Conservation (phyloP, 2,113 vertebrate genomes). For the Takifugu flavidus region DNA sequence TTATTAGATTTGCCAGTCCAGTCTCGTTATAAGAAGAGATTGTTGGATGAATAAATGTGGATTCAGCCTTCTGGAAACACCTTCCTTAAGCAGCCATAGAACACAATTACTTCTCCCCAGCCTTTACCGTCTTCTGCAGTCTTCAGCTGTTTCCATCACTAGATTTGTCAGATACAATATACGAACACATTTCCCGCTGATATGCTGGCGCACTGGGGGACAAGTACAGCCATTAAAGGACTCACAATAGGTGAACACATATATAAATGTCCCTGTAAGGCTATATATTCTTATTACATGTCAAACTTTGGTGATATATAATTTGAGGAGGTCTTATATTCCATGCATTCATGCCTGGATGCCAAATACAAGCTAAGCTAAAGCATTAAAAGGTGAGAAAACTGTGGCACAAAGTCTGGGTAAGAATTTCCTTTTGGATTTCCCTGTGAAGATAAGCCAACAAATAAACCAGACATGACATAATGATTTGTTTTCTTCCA, state of each 20-base stretch:
- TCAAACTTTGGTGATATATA: background rate
- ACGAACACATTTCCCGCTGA: constrained; percentile 17
- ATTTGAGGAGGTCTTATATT: constrained; percentile 1
- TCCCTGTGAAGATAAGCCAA: too few relatives aligned
- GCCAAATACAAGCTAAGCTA: too few relatives aligned
- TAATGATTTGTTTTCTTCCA: too few relatives aligned
- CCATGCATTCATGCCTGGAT: too few relatives aligned
- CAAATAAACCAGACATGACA: too few relatives aligned
- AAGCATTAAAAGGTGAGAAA: too few relatives aligned
- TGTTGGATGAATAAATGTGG: background rate
- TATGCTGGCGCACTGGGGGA: constrained; percentile 1
- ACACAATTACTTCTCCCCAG: background rate
- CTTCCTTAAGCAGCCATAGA: background rate
- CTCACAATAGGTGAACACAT: constrained; percentile 18
- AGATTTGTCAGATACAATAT: constrained; percentile 19
- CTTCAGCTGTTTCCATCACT: constrained; percentile 8
- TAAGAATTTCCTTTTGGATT: too few relatives aligned
- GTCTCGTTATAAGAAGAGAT: background rate
- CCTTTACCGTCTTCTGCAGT: background rate
- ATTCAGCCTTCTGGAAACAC: background rate
- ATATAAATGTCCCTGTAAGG: constrained; percentile 3
- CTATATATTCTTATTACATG: constrained; percentile 9
- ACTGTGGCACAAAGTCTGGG: too few relatives aligned
- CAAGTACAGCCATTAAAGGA: constrained; percentile 22
- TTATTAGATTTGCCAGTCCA: background rate